Evolutionary conservation across 92 coral and sea anemone genomes (phyloP).

Genomic region (Porites rus): DNA sequence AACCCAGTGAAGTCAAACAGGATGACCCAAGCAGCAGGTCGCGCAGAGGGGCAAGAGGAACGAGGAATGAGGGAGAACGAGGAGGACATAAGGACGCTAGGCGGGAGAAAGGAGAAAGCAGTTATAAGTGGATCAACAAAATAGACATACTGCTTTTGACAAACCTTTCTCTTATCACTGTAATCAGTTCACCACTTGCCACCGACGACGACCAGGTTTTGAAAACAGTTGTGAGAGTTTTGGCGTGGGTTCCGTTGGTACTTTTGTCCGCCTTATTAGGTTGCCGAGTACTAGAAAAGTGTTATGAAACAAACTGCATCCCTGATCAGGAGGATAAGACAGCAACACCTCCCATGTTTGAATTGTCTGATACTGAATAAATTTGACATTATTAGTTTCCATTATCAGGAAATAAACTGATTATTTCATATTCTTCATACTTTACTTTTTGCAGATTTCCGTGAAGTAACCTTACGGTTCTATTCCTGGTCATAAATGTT

Average conservation of each 20-base stretch:
- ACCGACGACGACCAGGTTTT: not conserved
- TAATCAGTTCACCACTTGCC: constrained; percentile 64
- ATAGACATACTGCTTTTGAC: constrained; percentile 83
- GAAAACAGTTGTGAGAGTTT: constrained; percentile 33
- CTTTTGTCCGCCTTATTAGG: constrained; percentile 33
- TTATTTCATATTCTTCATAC: too few species aligned
- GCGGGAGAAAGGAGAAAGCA: constrained; percentile 5
- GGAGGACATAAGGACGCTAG: too few species aligned
- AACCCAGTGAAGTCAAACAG: too few species aligned
- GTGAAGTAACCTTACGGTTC: too few species aligned
- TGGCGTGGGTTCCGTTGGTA: constrained; percentile 74
- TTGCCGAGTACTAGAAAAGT: constrained; percentile 14
- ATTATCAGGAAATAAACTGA: too few species aligned
- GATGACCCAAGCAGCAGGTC: too few species aligned
- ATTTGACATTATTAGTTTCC: too few species aligned
- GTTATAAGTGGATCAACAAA: constrained; percentile 80
- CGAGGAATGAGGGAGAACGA: too few species aligned
- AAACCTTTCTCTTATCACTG: constrained; percentile 76
- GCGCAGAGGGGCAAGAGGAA: too few species aligned
- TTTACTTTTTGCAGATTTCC: too few species aligned
- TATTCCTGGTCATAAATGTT: too few species aligned
- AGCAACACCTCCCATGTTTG: not conserved
- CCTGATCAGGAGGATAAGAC: not conserved
- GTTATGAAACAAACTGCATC: not conserved
- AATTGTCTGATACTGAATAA: not conserved